These are phyloP conservation scores for Bos taurus DNA, from an alignment of 2,113 vertebrate genomes.

Conservation along the genomic window DNA sequence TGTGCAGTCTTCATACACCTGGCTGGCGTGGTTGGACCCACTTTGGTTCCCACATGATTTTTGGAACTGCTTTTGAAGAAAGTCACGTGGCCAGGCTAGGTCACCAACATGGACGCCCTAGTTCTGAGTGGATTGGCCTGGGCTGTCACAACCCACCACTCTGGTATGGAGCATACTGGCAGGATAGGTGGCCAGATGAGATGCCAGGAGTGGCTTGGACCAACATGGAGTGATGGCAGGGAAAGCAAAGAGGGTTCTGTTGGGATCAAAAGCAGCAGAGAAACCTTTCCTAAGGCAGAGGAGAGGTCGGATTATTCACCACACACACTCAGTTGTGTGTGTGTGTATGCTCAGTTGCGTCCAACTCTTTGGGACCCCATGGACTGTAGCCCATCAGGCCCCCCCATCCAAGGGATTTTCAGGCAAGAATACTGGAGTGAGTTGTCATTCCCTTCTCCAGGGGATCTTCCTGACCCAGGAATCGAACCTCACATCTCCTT, in stretches of 20 bases:
- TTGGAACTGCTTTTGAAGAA: background rate
- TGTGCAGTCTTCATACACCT: background rate
- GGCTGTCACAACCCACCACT: background rate
- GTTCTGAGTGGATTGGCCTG: background rate
- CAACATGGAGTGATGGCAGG: background rate
- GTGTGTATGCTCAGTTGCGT: rapidly evolving
- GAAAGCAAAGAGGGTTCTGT: background rate
- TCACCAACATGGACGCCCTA: background rate
- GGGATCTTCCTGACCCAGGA: background rate
- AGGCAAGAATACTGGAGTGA: background rate
- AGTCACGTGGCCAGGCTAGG: background rate
- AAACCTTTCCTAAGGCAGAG: background rate
- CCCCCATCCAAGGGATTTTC: background rate
- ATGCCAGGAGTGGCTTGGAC: background rate
- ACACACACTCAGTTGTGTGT: background rate
- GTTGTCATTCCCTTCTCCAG: background rate
- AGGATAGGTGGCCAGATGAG: rapidly evolving
- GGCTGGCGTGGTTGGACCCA: background rate
- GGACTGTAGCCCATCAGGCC: background rate
- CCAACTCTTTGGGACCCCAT: background rate
- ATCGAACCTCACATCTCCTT: background rate
- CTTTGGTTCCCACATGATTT: background rate
- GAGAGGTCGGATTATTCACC: background rate
- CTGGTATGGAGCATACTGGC: rapidly evolving
- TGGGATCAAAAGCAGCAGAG: background rate